Base-by-base conservation (phyloP, 2,113 vertebrate species). In the Hemichromis elongatus region DNA sequence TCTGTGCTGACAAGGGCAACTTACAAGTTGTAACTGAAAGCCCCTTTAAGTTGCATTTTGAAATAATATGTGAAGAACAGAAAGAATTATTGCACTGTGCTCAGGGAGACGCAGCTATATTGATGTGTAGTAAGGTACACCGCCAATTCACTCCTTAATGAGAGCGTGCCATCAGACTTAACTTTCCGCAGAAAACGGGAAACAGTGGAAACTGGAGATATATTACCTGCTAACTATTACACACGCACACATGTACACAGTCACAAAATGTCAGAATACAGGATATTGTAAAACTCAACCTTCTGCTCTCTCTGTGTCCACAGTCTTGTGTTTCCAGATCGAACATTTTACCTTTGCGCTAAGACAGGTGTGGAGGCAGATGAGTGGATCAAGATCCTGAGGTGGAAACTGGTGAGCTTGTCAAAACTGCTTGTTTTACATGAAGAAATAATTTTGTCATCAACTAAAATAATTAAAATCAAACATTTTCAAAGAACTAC, bases 311-410 rank as follows among this genome's bases (percentile, higher is more conserved):
- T 81, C 12, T 90, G 40, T 78, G 86, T 83, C 78, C 77, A 24
- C 94, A 99, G 98, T 89, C 90, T 99, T 87, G 99, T 99, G 89
- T 99, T 99, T 94, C 97, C 99, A 3, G 96, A 98, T 84, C 96
- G 99, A 85, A 99, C 98, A 0, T 99, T 97, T 93, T 99, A 98
- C 90, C 90, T 99, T 35, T 99, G 97, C 9, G 97, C 98, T 6
- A 99, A 97, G 94, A 98, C 98, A 0, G 98, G 97, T 3, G 96
- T 98, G 84, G 98, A 99, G 92, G 98, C 98, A 5, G 99, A 99
- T 0, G 99, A 99, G 85, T 99, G 99, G 99, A 98, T 99, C 87
- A 99, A 97, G 92, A 97, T 99, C 83, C 83, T 99, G 75, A 94
- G 96, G 30, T 99, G 98, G 99, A 99, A 99, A 83, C 77, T 99